These are phyloP conservation scores for Microcebus griseorufus DNA, from an alignment of 2,113 vertebrate genomes.

Conservation along the genomic window DNA sequence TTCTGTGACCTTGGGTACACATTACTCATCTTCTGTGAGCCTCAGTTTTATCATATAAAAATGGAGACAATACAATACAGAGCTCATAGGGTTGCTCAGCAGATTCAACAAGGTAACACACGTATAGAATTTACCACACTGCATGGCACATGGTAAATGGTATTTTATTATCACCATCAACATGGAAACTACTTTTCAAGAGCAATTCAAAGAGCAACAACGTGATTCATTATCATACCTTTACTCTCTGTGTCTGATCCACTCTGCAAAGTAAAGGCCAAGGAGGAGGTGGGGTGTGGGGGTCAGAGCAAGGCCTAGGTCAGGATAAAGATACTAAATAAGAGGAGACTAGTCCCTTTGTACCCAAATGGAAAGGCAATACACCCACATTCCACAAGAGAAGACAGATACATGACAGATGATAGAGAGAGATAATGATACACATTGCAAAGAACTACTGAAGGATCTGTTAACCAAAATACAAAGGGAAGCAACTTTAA, in stretches of 20 bases:
- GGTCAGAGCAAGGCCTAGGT: not conserved
- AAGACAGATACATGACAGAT: rapidly evolving
- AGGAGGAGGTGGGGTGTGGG: not conserved
- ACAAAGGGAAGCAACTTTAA: not conserved
- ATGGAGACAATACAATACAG: not conserved
- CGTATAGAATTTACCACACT: not conserved
- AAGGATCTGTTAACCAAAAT: not conserved
- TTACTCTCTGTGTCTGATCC: not conserved
- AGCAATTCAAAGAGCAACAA: not conserved
- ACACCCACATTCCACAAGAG: not conserved
- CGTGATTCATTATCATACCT: not conserved
- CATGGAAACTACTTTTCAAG: not conserved
- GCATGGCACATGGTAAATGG: not conserved
- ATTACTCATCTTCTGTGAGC: not conserved
- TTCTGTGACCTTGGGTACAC: not conserved
- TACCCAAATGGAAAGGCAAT: not conserved
- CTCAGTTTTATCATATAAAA: not conserved
- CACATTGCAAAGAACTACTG: not conserved
- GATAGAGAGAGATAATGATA: too few relatives aligned
- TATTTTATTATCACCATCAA: not conserved
- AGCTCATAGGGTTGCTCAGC: not conserved
- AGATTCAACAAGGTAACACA: not conserved
- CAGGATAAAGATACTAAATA: not conserved
- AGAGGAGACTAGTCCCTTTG: not conserved
- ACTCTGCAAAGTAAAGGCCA: not conserved